Evolutionary conservation across 1,140 invertebrate genomes (phyloP), one percentile per base, ranked within the genome.

Genomic region (Listronotus oregonensis): DNA sequence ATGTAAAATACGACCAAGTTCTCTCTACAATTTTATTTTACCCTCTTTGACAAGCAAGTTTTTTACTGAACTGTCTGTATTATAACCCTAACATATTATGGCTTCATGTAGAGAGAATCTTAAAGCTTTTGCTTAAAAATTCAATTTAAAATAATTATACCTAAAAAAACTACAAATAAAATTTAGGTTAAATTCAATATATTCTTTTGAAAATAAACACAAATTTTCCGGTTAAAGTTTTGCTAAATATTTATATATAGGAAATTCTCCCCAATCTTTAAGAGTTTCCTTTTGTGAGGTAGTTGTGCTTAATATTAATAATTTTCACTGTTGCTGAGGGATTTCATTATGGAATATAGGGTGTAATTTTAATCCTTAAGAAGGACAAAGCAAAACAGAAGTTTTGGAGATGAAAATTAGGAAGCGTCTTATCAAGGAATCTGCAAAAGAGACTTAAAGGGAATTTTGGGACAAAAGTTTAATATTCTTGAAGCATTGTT

Each of bases 321-420:
- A 50, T 14, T 21, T 50, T 32, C 12, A 37, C 34, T 32, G 21
- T 17, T 17, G 4, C 11, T 50, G 15, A 11, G 47, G 18, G 31
- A 32, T 27, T 27, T 27, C 47, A 18, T 50, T 32, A 18, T 21
- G 18, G 21, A 21, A n/a, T 27, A 18, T 21, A 50, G 47, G 18
- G 31, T 39, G 18, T 56, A 56, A 56, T 56, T 56, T 43, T 56
- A 56, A 56, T 56, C 31, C 40, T 56, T 40, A 39, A 56, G 40
- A 31, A 56, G 54, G 54, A 56, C 54, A 56, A 56, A 56, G 54
- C 54, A 44, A 56, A 56, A 56, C 54, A 56, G 54, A 56, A 56
- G 54, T 56, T 56, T 37, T 44, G 21, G 17, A 44, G 54, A 56
- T 56, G 54, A 56, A 43, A 56, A 56, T 56, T 56, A 43, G 54